A percentile compares a stretch with the other conserved stretches of the same genome.
Conservation (phyloP, 2,888 invertebrate genomes). For the Unio pictorum region DNA sequence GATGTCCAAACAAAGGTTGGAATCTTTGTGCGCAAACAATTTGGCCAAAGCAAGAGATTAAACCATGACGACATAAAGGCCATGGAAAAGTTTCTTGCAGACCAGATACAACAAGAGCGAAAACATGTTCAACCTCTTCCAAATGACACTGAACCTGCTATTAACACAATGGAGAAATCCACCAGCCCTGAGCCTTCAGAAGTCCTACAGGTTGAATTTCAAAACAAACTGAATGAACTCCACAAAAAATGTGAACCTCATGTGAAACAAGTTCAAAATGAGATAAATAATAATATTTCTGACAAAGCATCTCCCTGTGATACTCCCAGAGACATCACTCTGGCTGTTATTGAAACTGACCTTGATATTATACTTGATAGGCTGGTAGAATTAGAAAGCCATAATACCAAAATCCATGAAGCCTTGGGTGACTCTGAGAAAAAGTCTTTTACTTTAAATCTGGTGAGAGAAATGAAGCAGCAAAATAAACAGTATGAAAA, state of each 20-base stretch:
- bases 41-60: constrained; percentile 56
- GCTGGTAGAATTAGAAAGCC: constrained; percentile 29
- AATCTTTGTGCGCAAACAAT: constrained; percentile 53
- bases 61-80: constrained; percentile 57
- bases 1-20: constrained; percentile 51
- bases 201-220: constrained; percentile 4
- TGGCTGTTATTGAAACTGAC: constrained; percentile 19
- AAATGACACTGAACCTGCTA: too few species aligned
- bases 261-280: too few species aligned
- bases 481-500: constrained; percentile 25
- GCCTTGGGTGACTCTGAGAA: constrained; percentile 41
- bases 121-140: constrained; percentile 4
- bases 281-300: too few species aligned
- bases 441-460: constrained; percentile 26
- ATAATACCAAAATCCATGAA: constrained; percentile 40
- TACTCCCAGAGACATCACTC: not conserved
- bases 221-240: constrained; percentile 10
- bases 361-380: constrained; percentile 30
- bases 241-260: constrained; percentile 12
- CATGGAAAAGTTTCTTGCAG: constrained; percentile 44
- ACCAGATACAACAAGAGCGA: constrained; percentile 40
- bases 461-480: constrained; percentile 31
- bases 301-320: not conserved
- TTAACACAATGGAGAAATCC: constrained; percentile 2
- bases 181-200: constrained; percentile 4